These are phyloP conservation scores for Dryococelus australis DNA, from an alignment of 2,888 invertebrate genomes.

Conservation along the genomic window DNA sequence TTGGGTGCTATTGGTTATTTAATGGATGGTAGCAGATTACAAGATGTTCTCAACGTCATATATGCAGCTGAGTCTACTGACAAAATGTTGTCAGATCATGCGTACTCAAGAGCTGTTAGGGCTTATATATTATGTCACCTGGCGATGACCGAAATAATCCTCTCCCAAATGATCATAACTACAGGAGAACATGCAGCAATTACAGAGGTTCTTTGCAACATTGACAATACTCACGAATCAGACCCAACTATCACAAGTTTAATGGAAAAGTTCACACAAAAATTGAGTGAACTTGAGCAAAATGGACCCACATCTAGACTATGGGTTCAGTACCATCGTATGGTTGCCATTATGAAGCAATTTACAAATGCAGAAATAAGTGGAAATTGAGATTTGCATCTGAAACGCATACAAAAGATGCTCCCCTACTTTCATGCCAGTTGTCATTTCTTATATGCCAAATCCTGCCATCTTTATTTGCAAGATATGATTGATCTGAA, in stretches of 20 bases:
- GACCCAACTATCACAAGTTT: background rate
- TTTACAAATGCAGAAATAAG: slow-evolving; percentile 52
- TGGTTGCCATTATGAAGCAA: slow-evolving; percentile 51
- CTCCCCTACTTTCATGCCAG: slow-evolving; percentile 55
- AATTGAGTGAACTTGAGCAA: background rate
- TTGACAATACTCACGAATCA: background rate
- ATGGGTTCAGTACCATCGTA: slow-evolving; percentile 51
- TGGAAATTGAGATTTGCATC: slow-evolving; percentile 53
- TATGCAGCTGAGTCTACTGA: background rate
- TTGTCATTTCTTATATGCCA: slow-evolving; percentile 55
- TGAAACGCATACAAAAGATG: slow-evolving; percentile 51
- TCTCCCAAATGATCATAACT: background rate
- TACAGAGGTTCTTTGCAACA: background rate
- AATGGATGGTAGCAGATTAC: slow-evolving; percentile 22
- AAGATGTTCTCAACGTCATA: background rate
- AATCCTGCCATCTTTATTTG: slow-evolving; percentile 54
- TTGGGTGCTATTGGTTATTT: slow-evolving; percentile 30
- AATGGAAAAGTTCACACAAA: background rate
- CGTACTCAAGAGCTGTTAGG: background rate
- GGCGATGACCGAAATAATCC: background rate
- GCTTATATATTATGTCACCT: background rate
- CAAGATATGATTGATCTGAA: slow-evolving; percentile 55
- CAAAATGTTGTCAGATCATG: background rate
- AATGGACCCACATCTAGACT: slow-evolving; percentile 48
- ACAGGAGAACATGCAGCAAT: background rate